Conservation (phyloP, 2,113 vertebrate species). For the Struthidea cinerea region DNA sequence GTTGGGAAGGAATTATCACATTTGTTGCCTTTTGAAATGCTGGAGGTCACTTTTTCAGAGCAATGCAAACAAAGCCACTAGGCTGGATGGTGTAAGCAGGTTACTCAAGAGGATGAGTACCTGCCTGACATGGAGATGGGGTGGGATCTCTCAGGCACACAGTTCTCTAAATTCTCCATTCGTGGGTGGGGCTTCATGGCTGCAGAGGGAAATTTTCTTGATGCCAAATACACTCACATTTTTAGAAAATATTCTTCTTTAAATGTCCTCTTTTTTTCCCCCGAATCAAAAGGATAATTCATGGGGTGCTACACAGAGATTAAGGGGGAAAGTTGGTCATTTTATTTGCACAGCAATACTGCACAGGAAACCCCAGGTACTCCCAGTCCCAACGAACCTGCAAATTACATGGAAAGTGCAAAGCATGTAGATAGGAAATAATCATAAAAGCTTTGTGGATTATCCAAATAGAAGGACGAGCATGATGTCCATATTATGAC, state of each 20-base stretch:
- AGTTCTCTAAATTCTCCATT: background rate
- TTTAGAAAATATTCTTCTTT: background rate
- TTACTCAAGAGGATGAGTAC: background rate
- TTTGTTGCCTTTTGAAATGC: background rate
- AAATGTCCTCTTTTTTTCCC: background rate
- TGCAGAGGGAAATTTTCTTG: background rate
- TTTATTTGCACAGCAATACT: background rate
- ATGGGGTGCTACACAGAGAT: background rate
- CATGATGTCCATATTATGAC: background rate
- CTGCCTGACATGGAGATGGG: background rate
- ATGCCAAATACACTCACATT: background rate
- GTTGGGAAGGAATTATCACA: background rate
- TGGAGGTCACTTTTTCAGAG: background rate
- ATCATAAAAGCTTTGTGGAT: background rate
- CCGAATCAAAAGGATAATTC: background rate
- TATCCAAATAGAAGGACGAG: background rate
- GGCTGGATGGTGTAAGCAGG: background rate
- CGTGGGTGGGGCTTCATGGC: background rate
- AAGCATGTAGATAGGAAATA: background rate
- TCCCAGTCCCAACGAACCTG: background rate
- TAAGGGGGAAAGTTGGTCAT: background rate
- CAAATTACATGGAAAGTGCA: background rate
- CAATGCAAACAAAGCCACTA: background rate
- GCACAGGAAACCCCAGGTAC: background rate
- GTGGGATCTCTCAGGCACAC: background rate